phyloP scores from a whole-genome alignment of 1,140 invertebrate genomes.

The Plodia interpunctella region DNA sequence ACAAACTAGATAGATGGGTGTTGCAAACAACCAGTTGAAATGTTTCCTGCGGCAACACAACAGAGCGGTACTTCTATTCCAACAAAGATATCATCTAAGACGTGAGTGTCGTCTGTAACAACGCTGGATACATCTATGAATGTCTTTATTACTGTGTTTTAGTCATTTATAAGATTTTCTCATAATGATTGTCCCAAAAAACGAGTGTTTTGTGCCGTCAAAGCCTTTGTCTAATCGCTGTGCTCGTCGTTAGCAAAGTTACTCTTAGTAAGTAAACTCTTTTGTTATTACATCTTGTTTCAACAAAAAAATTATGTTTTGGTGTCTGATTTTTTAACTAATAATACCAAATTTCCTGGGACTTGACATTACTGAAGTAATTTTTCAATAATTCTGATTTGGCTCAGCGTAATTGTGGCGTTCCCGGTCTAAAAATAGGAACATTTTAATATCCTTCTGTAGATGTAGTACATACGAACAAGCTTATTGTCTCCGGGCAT shows the following conservation, averaged over 20 bases:
- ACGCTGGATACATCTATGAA: slow-evolving; percentile 70
- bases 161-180: slow-evolving; percentile 76
- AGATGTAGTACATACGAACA: too few relatives aligned
- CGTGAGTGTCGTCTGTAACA: slow-evolving; percentile 71
- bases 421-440: too few relatives aligned
- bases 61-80: slow-evolving; percentile 71
- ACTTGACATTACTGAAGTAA: too few relatives aligned
- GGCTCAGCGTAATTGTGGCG: too few relatives aligned
- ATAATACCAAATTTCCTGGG: too few relatives aligned
- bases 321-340: slow-evolving; percentile 16
- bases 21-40: slow-evolving; percentile 36
- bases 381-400: too few relatives aligned
- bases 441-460: too few relatives aligned
- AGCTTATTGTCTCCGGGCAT: too few relatives aligned
- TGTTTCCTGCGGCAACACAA: slow-evolving; percentile 57
- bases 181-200: slow-evolving; percentile 75
- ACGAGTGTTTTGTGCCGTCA: slow-evolving; percentile 68
- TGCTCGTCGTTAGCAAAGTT: slow-evolving; percentile 11
- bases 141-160: slow-evolving; percentile 73
- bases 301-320: slow-evolving; percentile 8
- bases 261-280: slow-evolving; percentile 9
- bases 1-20: slow-evolving; percentile 21
- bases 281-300: slow-evolving; percentile 4
- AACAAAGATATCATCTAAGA: slow-evolving; percentile 68
- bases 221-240: slow-evolving; percentile 68